These are phyloP conservation scores for Pecten maximus DNA, from an alignment of 2,888 invertebrate genomes.

Conservation along the genomic window DNA sequence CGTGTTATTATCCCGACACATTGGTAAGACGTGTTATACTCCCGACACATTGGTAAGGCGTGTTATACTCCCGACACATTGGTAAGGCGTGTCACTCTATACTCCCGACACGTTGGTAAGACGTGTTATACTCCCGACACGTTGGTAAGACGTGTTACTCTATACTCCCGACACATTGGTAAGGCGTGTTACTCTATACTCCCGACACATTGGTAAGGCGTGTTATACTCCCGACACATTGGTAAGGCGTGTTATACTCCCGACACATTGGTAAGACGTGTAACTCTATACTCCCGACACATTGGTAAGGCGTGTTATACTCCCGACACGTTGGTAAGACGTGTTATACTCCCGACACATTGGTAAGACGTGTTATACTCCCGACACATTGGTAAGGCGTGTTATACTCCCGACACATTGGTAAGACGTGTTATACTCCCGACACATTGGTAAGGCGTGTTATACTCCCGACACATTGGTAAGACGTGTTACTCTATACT, in stretches of 20 bases:
- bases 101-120: slow-evolving; percentile 74
- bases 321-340: too few relatives aligned
- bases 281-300: slow-evolving; percentile 67
- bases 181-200: slow-evolving; percentile 47
- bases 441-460: slow-evolving; percentile 69
- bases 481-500: slow-evolving; percentile 47
- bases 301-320: slow-evolving; percentile 62
- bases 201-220: slow-evolving; percentile 72
- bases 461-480: slow-evolving; percentile 73
- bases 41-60: slow-evolving; percentile 72
- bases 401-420: slow-evolving; percentile 68
- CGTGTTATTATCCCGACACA: slow-evolving; percentile 64
- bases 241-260: slow-evolving; percentile 63
- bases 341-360: slow-evolving; percentile 73
- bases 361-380: slow-evolving; percentile 63
- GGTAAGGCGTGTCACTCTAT: slow-evolving; percentile 61
- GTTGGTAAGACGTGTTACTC: slow-evolving; percentile 62
- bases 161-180: slow-evolving; percentile 75
- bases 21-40: slow-evolving; percentile 63
- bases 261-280: slow-evolving; percentile 70
- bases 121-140: slow-evolving; percentile 63
- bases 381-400: slow-evolving; percentile 71
- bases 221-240: slow-evolving; percentile 66
- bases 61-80: slow-evolving; percentile 66
- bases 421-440: slow-evolving; percentile 62